Percentiles rank a stretch among this genome's conserved stretches.
Evolutionary conservation across 37 sponge, comb jelly and placozoan species (phyloP).

Genomic region (Spongia lamella): DNA sequence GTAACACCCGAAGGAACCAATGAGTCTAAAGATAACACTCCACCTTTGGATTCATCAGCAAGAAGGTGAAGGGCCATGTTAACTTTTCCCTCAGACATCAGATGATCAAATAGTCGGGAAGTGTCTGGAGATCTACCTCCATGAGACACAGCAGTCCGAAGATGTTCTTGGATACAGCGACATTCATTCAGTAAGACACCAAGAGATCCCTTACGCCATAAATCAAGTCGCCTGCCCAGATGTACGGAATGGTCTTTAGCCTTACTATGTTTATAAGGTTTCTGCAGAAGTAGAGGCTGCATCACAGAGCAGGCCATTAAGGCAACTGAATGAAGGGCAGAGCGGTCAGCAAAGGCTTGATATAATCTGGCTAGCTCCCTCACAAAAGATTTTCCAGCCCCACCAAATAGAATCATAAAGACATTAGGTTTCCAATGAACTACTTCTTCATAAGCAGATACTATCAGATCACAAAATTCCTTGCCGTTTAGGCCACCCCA

Average conservation of each 20-base stretch:
- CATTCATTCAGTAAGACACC: constrained; percentile 13
- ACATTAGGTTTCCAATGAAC: constrained; percentile 14
- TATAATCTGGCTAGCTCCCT: constrained; percentile 10
- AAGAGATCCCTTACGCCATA: constrained; percentile 24
- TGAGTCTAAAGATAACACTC: constrained; percentile 24
- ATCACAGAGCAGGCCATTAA: constrained; percentile 4
- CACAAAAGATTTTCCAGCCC: constrained; percentile 17
- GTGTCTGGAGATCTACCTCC: no score
- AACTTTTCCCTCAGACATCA: constrained; percentile 45
- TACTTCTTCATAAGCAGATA: constrained; percentile 11
- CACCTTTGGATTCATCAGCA: constrained; percentile 1
- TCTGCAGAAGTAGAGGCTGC: constrained; percentile 16
- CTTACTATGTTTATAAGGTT: constrained; percentile 1
- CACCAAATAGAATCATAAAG: constrained; percentile 13
- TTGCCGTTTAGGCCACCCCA: constrained; percentile 7
- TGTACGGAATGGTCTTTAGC: constrained; percentile 22
- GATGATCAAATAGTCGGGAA: constrained; percentile 3
- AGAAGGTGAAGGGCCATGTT: constrained; percentile 25
- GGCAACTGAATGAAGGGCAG: constrained; percentile 23
- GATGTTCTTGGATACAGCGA: constrained; percentile 14
- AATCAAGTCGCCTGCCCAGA: constrained; percentile 17
- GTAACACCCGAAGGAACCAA: constrained; percentile 8
- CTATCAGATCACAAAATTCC: neutral
- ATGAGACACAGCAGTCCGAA: neutral
- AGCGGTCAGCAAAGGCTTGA: neutral